phyloP scores from a whole-genome alignment of 30 jellyfish, hydroid and myxozoan genomes.

The Chrysaora quinquecirrha region DNA sequence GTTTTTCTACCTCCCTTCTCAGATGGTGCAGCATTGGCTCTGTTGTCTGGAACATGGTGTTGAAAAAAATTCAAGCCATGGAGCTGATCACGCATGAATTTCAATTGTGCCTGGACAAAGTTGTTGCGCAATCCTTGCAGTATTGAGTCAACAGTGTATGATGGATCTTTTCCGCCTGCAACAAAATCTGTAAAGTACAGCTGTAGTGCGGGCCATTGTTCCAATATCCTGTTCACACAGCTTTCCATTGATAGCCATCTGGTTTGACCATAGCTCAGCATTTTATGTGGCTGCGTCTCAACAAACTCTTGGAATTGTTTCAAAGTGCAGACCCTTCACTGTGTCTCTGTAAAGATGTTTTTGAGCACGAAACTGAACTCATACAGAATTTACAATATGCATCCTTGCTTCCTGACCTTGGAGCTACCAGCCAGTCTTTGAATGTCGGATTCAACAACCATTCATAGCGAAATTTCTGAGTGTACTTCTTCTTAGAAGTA shows the following conservation, averaged over 20 bases:
- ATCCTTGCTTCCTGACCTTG: constrained; percentile 39
- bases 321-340: constrained; percentile 13
- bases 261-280: constrained; percentile 55
- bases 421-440: constrained; percentile 55
- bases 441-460: constrained; percentile 45
- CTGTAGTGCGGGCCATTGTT: constrained; percentile 46
- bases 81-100: constrained; percentile 4
- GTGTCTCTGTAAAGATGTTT: constrained; percentile 33
- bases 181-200: constrained; percentile 22
- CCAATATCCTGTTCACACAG: not conserved
- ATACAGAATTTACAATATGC: constrained; percentile 29
- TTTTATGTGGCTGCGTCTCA: constrained; percentile 26
- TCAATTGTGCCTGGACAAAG: not conserved
- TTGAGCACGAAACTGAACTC: constrained; percentile 13
- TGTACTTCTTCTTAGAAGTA: constrained; percentile 25
- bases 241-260: constrained; percentile 55
- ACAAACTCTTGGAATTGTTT: constrained; percentile 31
- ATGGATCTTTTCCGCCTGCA: constrained; percentile 30
- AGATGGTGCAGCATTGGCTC: constrained; percentile 51
- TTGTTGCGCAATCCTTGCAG: constrained; percentile 25
- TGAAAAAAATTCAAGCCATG: constrained; percentile 21
- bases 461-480: constrained; percentile 40
- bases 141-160: constrained; percentile 32
- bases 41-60: constrained; percentile 44
- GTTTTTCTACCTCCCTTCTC: constrained; percentile 19